Percentiles rank a stretch among this genome's conserved stretches.
These are phyloP conservation scores for Leptinotarsa juncta DNA, from an alignment of 2,888 invertebrate species.

Conservation along the genomic window DNA sequence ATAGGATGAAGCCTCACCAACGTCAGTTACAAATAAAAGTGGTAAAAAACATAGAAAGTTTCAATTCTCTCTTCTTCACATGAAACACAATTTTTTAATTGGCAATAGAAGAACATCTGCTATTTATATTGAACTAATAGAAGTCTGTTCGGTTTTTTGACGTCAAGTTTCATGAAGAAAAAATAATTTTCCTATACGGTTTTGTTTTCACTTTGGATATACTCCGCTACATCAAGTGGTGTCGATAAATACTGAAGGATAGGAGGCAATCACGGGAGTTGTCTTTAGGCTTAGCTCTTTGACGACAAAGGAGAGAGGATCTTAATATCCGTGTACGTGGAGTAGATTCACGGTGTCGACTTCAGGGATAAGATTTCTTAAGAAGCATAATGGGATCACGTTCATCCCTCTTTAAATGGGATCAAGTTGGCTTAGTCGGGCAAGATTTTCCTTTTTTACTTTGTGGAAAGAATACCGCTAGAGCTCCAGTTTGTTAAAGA, in stretches of 20 bases:
- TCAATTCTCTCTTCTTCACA: too few relatives aligned
- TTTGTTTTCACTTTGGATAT: too few relatives aligned
- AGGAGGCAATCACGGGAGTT: conserved; percentile 46
- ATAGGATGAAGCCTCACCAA: too few relatives aligned
- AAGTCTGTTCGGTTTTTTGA: too few relatives aligned
- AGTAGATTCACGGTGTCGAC: conserved; percentile 52
- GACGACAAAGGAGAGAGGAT: conserved; percentile 63
- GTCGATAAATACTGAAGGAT: conserved; percentile 14
- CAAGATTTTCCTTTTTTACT: conserved; percentile 60
- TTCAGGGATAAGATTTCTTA: conserved; percentile 66
- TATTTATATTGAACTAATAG: too few relatives aligned
- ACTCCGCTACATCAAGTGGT: conserved; percentile 7
- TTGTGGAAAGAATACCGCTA: conserved; percentile 32
- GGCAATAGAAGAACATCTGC: too few relatives aligned
- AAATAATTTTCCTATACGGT: too few relatives aligned
- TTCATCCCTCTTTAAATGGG: conserved; percentile 66
- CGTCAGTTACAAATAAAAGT: too few relatives aligned
- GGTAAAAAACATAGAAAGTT: too few relatives aligned
- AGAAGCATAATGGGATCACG: conserved; percentile 67
- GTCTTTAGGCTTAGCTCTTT: conserved; percentile 49
- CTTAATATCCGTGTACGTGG: conserved; percentile 62
- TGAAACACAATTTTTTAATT: too few relatives aligned
- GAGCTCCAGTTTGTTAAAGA: not conserved
- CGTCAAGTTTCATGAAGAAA: too few relatives aligned
- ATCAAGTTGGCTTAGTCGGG: conserved; percentile 62